phyloP scores from a whole-genome alignment of 2,888 invertebrate species.

The Protonemura montana region DNA sequence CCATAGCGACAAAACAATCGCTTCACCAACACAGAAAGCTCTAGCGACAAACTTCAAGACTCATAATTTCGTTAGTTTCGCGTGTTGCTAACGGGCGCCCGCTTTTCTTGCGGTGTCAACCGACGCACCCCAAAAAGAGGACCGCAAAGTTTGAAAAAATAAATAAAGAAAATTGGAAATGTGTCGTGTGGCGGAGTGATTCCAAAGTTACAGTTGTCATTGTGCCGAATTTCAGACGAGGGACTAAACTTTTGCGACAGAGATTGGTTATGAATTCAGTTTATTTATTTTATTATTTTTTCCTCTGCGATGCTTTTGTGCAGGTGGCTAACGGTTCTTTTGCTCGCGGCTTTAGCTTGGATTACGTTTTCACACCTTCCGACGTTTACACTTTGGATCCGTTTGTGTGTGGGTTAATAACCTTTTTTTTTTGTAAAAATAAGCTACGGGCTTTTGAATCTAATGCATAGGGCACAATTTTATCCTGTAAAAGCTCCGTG shows the following conservation, averaged over 20 bases:
- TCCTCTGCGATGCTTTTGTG: neutral
- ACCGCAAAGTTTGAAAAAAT: neutral
- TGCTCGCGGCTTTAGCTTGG: neutral
- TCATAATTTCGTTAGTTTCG: conserved; percentile 10
- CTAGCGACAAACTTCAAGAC: conserved; percentile 9
- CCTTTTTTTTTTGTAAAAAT: neutral
- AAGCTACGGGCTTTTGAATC: neutral
- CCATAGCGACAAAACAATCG: neutral
- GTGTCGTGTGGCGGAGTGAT: neutral
- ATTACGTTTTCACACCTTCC: neutral
- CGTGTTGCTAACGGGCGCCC: neutral
- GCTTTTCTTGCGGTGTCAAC: neutral
- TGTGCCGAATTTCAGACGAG: neutral
- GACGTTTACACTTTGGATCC: neutral
- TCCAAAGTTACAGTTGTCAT: neutral
- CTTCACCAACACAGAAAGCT: conserved; percentile 15
- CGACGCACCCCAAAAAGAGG: neutral
- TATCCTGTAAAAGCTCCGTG: neutral
- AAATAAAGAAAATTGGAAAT: neutral
- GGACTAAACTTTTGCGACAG: neutral
- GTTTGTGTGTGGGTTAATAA: neutral
- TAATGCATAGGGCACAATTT: neutral
- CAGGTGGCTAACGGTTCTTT: neutral
- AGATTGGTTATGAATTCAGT: neutral
- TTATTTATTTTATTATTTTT: neutral